phyloP scores from a whole-genome alignment of 2,113 vertebrate genomes.

The Mionectes macconnelli region DNA sequence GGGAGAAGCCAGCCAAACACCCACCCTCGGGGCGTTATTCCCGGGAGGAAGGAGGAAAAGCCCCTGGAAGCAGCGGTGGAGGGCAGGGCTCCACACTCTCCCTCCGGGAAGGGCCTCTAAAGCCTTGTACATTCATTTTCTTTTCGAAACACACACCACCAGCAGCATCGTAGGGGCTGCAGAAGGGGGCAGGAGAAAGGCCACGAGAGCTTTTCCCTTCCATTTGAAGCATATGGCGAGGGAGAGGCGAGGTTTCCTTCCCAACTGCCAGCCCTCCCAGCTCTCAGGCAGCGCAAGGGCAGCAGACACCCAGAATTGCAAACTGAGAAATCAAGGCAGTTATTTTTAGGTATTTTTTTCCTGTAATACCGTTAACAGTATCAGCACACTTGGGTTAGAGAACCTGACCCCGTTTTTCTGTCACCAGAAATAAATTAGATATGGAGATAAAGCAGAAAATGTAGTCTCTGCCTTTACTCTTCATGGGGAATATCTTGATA shows the following conservation, averaged over 20 bases:
- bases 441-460: slow-evolving; percentile 10
- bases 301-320: background rate
- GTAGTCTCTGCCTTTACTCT: background rate
- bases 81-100: background rate
- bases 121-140: too few relatives aligned
- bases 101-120: background rate
- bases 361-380: background rate
- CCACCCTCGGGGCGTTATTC: accelerated
- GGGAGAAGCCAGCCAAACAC: too few relatives aligned
- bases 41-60: background rate
- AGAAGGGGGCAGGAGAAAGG: background rate
- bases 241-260: background rate
- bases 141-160: background rate
- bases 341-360: background rate
- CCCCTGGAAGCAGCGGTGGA: accelerated
- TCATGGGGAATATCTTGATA: background rate
- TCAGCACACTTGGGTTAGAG: background rate
- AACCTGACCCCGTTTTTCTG: slow-evolving; percentile 14
- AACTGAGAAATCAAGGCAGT: accelerated
- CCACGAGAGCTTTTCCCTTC: background rate
- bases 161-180: background rate
- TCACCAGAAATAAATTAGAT: background rate
- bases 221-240: background rate
- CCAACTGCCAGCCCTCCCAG: background rate
- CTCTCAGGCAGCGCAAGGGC: background rate